Evolutionary conservation across 2,797 vertebrate species (phyloP).

Genomic region (Apogon hyalosoma): DNA sequence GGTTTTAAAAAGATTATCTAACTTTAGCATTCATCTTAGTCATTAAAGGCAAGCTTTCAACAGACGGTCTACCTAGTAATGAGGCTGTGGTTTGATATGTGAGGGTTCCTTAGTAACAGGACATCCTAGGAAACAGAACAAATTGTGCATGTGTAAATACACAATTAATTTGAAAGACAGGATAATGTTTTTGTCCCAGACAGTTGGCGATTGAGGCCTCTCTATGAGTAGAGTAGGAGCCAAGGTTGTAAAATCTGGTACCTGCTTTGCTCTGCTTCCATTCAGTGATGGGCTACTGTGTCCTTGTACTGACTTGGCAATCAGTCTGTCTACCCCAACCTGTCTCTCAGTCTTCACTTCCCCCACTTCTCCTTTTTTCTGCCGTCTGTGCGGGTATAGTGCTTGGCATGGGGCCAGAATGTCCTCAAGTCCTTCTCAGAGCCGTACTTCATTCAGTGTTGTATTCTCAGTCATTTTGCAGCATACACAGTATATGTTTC

Average conservation of each 20-base stretch:
- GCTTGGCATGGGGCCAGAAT: slow-evolving; percentile 54
- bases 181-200: slow-evolving; percentile 3
- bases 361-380: slow-evolving; percentile 2
- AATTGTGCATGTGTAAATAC: not conserved
- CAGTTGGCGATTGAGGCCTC: not conserved
- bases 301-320: slow-evolving; percentile 42
- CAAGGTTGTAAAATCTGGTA: slow-evolving; percentile 26
- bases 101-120: slow-evolving; percentile 1
- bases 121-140: slow-evolving; percentile 5
- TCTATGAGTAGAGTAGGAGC: slow-evolving; percentile 1
- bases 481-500: slow-evolving; percentile 1
- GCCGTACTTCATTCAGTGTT: slow-evolving; percentile 22
- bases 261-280: slow-evolving; percentile 18
- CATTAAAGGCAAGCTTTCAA: not conserved
- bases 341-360: slow-evolving; percentile 24
- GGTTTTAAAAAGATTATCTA: not conserved
- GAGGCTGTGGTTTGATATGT: not conserved
- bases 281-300: slow-evolving; percentile 18
- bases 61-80: not conserved
- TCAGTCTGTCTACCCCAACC: slow-evolving; percentile 37
- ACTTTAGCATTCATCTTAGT: slow-evolving; percentile 4
- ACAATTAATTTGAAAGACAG: slow-evolving; percentile 10
- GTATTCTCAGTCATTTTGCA: slow-evolving; percentile 35
- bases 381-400: slow-evolving; percentile 51
- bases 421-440: slow-evolving; percentile 39